Evolutionary conservation across 1,140 invertebrate genomes (phyloP).

Genomic region (Lordiphosa clarofinis): DNA sequence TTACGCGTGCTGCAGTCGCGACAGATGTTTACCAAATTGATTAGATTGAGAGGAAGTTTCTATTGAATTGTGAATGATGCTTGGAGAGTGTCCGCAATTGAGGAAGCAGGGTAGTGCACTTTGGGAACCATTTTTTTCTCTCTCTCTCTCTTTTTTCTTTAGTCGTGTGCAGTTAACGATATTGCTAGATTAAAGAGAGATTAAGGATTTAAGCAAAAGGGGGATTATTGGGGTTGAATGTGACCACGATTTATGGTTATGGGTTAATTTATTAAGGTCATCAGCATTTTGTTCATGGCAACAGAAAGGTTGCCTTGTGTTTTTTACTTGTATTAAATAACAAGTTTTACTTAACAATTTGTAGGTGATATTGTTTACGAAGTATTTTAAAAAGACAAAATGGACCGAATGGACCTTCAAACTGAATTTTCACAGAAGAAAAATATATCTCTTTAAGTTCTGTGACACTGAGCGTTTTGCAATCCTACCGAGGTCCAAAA

Average conservation of each 20-base stretch:
- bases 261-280: no score
- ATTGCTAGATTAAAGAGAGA: slow-evolving; percentile 57
- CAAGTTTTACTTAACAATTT: no score
- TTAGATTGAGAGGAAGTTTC: slow-evolving; percentile 32
- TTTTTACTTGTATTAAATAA: no score
- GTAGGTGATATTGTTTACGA: no score
- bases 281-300: no score
- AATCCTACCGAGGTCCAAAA: no score
- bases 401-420: no score
- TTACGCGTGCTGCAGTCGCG: slow-evolving; percentile 55
- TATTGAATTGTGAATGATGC: slow-evolving; percentile 47
- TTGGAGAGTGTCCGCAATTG: slow-evolving; percentile 38
- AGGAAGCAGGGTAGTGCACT: slow-evolving; percentile 16
- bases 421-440: no score
- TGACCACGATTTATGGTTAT: slow-evolving; percentile 7
- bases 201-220: slow-evolving; percentile 17
- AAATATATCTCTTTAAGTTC: no score
- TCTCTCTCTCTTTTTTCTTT: slow-evolving; percentile 4
- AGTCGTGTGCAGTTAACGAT: slow-evolving; percentile 49
- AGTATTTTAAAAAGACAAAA: no score
- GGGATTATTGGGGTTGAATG: slow-evolving; percentile 5
- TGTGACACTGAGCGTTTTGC: no score
- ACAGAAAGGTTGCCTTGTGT: no score
- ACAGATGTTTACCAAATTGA: slow-evolving; percentile 77
- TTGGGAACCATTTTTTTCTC: slow-evolving; percentile 14